Conservation (phyloP, 2,888 invertebrate genomes). For the Oxycera nigricornis region DNA sequence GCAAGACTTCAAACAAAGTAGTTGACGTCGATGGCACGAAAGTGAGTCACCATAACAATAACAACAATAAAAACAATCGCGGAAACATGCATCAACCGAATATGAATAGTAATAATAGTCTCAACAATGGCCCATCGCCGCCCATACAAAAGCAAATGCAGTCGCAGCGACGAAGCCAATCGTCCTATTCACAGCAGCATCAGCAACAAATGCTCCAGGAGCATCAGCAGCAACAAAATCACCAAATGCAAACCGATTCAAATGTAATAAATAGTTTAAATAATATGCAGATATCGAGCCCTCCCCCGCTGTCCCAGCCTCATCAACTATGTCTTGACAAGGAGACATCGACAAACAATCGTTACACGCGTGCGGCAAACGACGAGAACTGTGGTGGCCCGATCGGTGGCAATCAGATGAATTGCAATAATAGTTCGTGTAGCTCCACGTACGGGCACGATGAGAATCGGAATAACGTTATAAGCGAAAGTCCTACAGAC, state of each 20-base stretch:
- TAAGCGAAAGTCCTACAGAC: constrained; percentile 52
- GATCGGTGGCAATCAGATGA: constrained; percentile 49
- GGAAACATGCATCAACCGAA: constrained; percentile 14
- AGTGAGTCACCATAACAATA: constrained; percentile 35
- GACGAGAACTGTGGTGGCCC: constrained; percentile 53
- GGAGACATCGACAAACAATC: constrained; percentile 47
- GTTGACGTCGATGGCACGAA: background rate
- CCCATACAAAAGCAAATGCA: constrained; percentile 12
- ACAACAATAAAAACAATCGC: background rate
- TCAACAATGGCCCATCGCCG: constrained; percentile 17
- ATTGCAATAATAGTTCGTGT: constrained; percentile 52
- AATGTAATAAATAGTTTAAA: constrained; percentile 10
- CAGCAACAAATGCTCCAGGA: constrained; percentile 44
- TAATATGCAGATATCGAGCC: constrained; percentile 33
- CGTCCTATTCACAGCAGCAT: constrained; percentile 33
- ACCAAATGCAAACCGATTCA: constrained; percentile 41
- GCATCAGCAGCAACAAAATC: constrained; percentile 45
- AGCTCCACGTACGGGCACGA: constrained; percentile 52
- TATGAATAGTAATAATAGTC: constrained; percentile 15
- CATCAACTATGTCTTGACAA: constrained; percentile 51
- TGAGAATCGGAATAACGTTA: constrained; percentile 53
- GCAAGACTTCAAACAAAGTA: background rate
- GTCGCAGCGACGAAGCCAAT: constrained; percentile 33
- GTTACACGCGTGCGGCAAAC: constrained; percentile 54
- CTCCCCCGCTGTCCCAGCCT: constrained; percentile 51